phyloP scores from a whole-genome alignment of 2,113 vertebrate species.

The Amphiprion percula region DNA sequence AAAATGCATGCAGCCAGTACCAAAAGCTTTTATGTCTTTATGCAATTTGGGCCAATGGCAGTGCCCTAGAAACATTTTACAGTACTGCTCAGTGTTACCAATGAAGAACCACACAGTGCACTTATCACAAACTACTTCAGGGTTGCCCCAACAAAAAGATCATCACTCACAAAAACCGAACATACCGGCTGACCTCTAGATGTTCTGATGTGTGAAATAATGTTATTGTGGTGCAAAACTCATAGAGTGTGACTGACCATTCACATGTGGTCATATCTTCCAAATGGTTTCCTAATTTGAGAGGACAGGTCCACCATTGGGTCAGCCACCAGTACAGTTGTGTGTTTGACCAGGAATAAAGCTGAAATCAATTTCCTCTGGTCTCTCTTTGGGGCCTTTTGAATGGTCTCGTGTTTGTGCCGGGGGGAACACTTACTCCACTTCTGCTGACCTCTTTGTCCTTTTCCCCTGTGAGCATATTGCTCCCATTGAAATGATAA shows the following conservation, averaged over 20 bases:
- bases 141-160: slow-evolving; percentile 47
- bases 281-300: slow-evolving; percentile 69
- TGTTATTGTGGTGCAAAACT: slow-evolving; percentile 50
- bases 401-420: slow-evolving; percentile 71
- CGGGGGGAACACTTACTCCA: slow-evolving; percentile 78
- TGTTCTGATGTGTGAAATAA: slow-evolving; percentile 69
- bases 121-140: slow-evolving; percentile 35
- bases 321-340: slow-evolving; percentile 54
- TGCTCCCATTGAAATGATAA: slow-evolving; percentile 74
- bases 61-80: slow-evolving; percentile 50
- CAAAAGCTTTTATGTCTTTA: slow-evolving; percentile 72
- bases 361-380: slow-evolving; percentile 76
- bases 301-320: slow-evolving; percentile 64
- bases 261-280: slow-evolving; percentile 61
- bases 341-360: slow-evolving; percentile 73
- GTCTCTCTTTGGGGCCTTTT: slow-evolving; percentile 66
- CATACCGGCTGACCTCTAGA: slow-evolving; percentile 53
- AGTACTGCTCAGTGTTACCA: slow-evolving; percentile 26
- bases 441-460: slow-evolving; percentile 77
- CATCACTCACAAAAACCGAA: slow-evolving; percentile 28
- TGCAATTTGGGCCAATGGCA: slow-evolving; percentile 47
- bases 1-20: slow-evolving; percentile 44
- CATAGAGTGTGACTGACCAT: slow-evolving; percentile 49
- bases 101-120: slow-evolving; percentile 24
- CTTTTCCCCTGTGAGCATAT: slow-evolving; percentile 63